These are phyloP conservation scores for Pteronotus mesoamericanus DNA, from an alignment of 2,797 vertebrate species.

Conservation along the genomic window DNA sequence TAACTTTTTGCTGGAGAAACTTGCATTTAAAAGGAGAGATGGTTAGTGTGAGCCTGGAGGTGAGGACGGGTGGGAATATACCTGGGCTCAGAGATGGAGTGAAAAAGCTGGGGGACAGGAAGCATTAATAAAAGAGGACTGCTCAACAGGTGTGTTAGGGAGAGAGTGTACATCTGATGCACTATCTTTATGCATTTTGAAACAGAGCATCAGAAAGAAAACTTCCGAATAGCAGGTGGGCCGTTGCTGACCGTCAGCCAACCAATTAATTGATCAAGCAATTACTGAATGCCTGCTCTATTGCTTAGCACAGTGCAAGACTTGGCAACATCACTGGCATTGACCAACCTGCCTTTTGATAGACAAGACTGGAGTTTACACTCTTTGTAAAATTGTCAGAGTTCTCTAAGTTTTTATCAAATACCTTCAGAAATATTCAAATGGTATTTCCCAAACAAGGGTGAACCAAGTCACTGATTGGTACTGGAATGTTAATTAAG, in stretches of 20 bases:
- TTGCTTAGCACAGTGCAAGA: background rate
- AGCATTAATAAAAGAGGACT: background rate
- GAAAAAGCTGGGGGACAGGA: background rate
- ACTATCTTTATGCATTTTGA: background rate
- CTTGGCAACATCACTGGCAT: background rate
- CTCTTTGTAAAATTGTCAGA: background rate
- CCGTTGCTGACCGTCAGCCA: background rate
- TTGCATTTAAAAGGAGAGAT: background rate
- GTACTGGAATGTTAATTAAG: constrained; percentile 48
- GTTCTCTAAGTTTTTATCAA: background rate
- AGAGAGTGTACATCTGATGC: background rate
- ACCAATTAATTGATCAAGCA: background rate
- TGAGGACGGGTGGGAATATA: background rate
- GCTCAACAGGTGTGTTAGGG: background rate
- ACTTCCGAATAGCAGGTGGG: background rate
- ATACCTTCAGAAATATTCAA: background rate
- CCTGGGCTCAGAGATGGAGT: background rate
- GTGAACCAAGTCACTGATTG: background rate
- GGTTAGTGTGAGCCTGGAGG: background rate
- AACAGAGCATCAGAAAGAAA: constrained; percentile 13
- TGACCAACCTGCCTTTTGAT: background rate
- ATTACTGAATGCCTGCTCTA: background rate
- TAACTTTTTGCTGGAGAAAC: background rate
- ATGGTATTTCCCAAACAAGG: background rate
- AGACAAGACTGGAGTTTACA: background rate